These are phyloP conservation scores for Ceratina calcarata DNA, from an alignment of 1,140 invertebrate species.

Conservation along the genomic window DNA sequence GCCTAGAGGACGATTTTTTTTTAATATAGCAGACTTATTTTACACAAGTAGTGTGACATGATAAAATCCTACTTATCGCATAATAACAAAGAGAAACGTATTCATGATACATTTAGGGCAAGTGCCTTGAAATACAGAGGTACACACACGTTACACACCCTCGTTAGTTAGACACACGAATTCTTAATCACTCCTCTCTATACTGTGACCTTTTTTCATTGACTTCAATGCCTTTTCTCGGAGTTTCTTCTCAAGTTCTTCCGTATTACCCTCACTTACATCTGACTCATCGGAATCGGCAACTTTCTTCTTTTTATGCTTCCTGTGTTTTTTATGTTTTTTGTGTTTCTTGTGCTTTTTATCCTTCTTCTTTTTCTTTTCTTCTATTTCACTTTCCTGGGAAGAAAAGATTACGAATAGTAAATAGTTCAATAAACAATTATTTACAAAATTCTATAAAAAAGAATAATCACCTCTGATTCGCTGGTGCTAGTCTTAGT, in stretches of 20 bases:
- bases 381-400: conserved; percentile 85
- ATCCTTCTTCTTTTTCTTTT: conserved; percentile 86
- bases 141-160: conserved; percentile 54
- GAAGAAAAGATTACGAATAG: conserved; percentile 28
- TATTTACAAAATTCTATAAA: background rate
- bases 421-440: conserved; percentile 16
- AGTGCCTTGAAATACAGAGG: conserved; percentile 51
- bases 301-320: conserved; percentile 85
- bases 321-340: conserved; percentile 86
- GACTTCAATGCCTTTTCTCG: conserved; percentile 91
- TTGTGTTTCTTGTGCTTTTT: conserved; percentile 87
- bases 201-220: conserved; percentile 83
- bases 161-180: conserved; percentile 41
- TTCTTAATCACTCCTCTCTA: conserved; percentile 76
- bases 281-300: conserved; percentile 83
- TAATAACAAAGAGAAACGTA: conserved; percentile 43
- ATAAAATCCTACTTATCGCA: conserved; percentile 27
- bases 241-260: conserved; percentile 92
- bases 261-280: conserved; percentile 84
- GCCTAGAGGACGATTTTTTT: background rate
- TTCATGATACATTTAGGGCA: conserved; percentile 45
- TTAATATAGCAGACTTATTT: background rate
- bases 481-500: conserved; percentile 82
- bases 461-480: conserved; percentile 72
- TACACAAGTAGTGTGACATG: conserved; percentile 14